These are phyloP conservation scores for Danio choprae DNA, from an alignment of 2,797 vertebrate genomes.

Conservation along the genomic window DNA sequence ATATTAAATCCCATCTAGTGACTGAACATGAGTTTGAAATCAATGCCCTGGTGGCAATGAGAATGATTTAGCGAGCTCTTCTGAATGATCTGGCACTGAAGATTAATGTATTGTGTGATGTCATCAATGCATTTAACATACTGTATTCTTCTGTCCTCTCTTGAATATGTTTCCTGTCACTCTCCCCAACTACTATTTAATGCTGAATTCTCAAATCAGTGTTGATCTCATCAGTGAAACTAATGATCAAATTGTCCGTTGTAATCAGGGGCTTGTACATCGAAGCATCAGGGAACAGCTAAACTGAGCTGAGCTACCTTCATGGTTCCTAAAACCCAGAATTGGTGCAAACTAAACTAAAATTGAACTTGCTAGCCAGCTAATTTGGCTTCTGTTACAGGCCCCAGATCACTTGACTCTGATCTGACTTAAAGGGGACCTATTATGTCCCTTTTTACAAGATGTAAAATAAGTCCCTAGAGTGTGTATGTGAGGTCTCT, in stretches of 20 bases:
- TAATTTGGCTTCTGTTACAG: too few species aligned
- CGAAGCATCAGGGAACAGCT: too few species aligned
- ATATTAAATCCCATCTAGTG: constrained; percentile 43
- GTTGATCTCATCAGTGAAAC: not conserved
- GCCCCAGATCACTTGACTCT: too few species aligned
- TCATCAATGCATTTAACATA: constrained; percentile 26
- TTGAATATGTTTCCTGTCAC: not conserved
- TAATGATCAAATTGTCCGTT: not conserved
- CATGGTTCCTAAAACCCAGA: too few species aligned
- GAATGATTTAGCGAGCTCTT: constrained; percentile 46
- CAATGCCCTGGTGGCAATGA: constrained; percentile 44
- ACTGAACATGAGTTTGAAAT: constrained; percentile 53
- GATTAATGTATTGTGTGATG: constrained; percentile 43
- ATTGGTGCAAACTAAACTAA: too few species aligned
- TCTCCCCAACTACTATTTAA: not conserved
- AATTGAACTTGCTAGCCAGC: too few species aligned
- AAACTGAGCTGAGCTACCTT: too few species aligned
- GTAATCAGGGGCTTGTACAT: too few species aligned
- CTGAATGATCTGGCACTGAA: constrained; percentile 22
- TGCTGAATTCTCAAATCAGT: not conserved
- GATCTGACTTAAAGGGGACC: too few species aligned
- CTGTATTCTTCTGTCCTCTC: constrained; percentile 42
- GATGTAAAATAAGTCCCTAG: too few species aligned
- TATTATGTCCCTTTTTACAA: too few species aligned
- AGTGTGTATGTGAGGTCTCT: too few species aligned